phyloP scores from a whole-genome alignment of 2,797 vertebrate species.

The Nyctibius grandis region DNA sequence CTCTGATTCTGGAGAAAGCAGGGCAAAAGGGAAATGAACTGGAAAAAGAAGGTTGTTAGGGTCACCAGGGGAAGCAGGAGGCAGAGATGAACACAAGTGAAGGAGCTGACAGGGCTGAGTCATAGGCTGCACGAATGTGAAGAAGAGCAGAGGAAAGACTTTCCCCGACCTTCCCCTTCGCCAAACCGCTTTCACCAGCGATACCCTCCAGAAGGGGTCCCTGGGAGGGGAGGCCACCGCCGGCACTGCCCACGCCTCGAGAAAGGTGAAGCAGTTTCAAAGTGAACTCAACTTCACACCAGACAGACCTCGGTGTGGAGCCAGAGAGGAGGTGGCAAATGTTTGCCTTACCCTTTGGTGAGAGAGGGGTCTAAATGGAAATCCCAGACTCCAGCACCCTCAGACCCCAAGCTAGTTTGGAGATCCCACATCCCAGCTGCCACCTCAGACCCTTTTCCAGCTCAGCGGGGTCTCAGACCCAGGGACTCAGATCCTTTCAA shows the following conservation, averaged over 20 bases:
- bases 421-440: not conserved
- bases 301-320: not conserved
- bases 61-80: not conserved
- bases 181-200: not conserved
- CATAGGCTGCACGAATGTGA: not conserved
- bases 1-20: not conserved
- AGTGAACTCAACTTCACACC: not conserved
- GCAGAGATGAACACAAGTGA: not conserved
- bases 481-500: not conserved
- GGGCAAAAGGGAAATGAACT: not conserved
- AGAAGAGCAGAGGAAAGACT: not conserved
- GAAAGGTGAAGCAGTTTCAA: not conserved
- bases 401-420: not conserved
- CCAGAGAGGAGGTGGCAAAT: not conserved
- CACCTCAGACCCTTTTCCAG: not conserved
- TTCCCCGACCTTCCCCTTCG: not conserved
- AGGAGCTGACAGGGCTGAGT: not conserved
- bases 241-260: fast-evolving
- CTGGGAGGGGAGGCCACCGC: not conserved
- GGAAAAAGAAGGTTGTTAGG: not conserved
- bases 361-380: not conserved
- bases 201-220: not conserved
- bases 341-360: not conserved
- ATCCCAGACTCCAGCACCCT: not conserved
- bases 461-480: not conserved